Conservation (phyloP, 2,888 invertebrate species). For the Netelia fuscicornis region DNA sequence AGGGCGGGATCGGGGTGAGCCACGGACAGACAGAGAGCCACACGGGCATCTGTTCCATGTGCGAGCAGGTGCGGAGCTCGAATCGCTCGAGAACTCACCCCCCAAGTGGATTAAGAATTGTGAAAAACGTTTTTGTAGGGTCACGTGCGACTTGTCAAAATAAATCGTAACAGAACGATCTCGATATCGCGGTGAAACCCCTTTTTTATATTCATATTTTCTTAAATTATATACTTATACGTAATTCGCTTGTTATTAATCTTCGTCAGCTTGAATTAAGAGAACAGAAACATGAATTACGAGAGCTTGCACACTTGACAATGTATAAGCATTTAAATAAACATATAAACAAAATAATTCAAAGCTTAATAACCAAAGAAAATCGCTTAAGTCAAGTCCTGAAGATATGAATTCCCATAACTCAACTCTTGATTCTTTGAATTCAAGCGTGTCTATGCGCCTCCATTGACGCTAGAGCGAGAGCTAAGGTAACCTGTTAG, state of each 20-base stretch:
- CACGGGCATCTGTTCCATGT: slow-evolving; percentile 74
- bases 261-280: too few species aligned
- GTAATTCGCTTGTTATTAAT: slow-evolving; percentile 4
- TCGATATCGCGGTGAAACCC: slow-evolving; percentile 63
- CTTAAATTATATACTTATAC: slow-evolving; percentile 39
- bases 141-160: slow-evolving; percentile 84
- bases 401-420: too few species aligned
- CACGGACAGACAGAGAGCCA: slow-evolving; percentile 12
- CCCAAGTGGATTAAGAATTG: slow-evolving; percentile 77
- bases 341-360: too few species aligned
- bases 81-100: slow-evolving; percentile 74
- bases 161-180: slow-evolving; percentile 81
- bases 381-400: too few species aligned
- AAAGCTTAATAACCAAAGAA: too few species aligned
- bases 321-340: too few species aligned
- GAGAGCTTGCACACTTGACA: too few species aligned
- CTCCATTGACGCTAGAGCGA: too few species aligned
- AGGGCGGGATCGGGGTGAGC: slow-evolving; percentile 29
- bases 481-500: too few species aligned
- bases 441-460: too few species aligned
- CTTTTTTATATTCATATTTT: background rate
- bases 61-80: slow-evolving; percentile 78
- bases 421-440: too few species aligned
- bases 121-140: slow-evolving; percentile 82
- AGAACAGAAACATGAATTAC: too few species aligned